phyloP scores from a whole-genome alignment of 2,113 vertebrate genomes.

The Desmodus rotundus region DNA sequence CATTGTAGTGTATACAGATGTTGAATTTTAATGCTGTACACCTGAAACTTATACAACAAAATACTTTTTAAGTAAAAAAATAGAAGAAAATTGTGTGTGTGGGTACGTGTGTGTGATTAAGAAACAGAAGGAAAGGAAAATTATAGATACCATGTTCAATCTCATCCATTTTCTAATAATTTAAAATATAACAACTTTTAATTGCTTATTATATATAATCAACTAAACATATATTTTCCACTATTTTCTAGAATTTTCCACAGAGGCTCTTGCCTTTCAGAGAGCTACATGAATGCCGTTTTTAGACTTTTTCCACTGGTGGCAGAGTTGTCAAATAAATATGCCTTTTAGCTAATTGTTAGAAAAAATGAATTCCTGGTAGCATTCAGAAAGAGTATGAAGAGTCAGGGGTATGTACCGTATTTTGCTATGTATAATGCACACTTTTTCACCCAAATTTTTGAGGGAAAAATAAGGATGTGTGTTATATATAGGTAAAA shows the following conservation, averaged over 20 bases:
- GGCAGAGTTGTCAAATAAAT: conserved; percentile 74
- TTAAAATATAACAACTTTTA: background rate
- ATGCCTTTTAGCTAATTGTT: conserved; percentile 73
- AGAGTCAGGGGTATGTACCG: conserved; percentile 1
- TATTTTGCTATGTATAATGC: too few relatives aligned
- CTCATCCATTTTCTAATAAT: background rate
- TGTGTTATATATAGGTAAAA: too few relatives aligned
- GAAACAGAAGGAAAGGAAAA: background rate
- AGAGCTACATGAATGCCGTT: conserved; percentile 63
- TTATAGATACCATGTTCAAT: background rate
- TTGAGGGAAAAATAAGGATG: too few relatives aligned
- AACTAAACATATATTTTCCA: background rate
- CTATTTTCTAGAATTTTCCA: conserved; percentile 44
- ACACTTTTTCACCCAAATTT: too few relatives aligned
- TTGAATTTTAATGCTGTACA: background rate
- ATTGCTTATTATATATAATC: conserved; percentile 29
- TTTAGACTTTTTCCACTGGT: conserved; percentile 65
- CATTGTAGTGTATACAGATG: background rate
- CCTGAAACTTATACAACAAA: background rate
- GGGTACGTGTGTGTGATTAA: background rate
- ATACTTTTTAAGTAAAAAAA: background rate
- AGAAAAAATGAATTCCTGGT: conserved; percentile 67
- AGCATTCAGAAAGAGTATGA: conserved; percentile 59
- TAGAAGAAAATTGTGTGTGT: background rate
- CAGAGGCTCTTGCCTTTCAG: background rate